Conservation (phyloP, 1,140 invertebrate species). For the Aphaenogaster rudis region DNA sequence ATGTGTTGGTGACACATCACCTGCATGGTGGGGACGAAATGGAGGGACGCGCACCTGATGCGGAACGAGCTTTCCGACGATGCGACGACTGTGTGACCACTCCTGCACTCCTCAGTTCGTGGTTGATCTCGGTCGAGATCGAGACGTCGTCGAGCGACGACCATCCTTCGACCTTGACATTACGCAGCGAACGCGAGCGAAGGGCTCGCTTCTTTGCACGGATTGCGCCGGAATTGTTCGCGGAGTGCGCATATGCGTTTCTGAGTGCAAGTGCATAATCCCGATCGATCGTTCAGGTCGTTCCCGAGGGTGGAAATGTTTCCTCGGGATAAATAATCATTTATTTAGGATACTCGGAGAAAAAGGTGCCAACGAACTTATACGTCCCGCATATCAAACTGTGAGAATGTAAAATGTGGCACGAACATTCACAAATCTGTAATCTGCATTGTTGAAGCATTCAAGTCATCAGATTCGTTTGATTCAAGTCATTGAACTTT, state of each 20-base stretch:
- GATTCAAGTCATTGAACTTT: slow-evolving; percentile 8
- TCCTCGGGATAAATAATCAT: background rate
- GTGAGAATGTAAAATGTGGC: background rate
- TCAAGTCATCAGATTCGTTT: background rate
- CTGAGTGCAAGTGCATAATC: slow-evolving; percentile 15
- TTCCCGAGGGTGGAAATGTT: background rate
- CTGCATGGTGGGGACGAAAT: slow-evolving; percentile 52
- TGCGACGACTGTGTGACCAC: slow-evolving; percentile 35
- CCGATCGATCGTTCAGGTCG: background rate
- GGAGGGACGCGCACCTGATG: slow-evolving; percentile 66
- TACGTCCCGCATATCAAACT: background rate
- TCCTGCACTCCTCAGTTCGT: slow-evolving; percentile 62
- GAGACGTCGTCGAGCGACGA: slow-evolving; percentile 40
- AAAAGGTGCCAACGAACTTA: background rate
- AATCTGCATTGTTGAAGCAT: background rate
- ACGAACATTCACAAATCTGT: background rate
- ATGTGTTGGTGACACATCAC: slow-evolving; percentile 50
- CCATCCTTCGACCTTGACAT: slow-evolving; percentile 49
- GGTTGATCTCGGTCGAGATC: slow-evolving; percentile 64
- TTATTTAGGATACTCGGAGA: background rate
- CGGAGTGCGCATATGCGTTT: slow-evolving; percentile 7
- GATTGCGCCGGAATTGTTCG: slow-evolving; percentile 1
- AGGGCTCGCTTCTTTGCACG: slow-evolving; percentile 4
- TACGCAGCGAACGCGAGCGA: slow-evolving; percentile 32
- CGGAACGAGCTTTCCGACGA: slow-evolving; percentile 56